Percentiles rank a stretch among this genome's conserved stretches.
phyloP scores from a whole-genome alignment of 2,797 vertebrate species.

The Uromys caudimaculatus region DNA sequence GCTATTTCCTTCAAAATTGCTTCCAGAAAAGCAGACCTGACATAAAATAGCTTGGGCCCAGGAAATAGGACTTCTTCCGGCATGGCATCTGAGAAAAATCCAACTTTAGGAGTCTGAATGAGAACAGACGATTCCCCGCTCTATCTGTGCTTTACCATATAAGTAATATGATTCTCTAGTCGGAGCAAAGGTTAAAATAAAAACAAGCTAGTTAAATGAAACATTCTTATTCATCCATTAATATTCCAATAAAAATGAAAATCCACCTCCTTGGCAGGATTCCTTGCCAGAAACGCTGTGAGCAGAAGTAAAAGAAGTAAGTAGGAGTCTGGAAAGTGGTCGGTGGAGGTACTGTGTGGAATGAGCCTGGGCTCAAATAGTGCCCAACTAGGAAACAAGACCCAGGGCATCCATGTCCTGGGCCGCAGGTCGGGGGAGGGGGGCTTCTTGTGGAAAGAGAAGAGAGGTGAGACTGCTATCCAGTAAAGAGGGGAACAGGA shows the following conservation, averaged over 20 bases:
- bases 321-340: neutral
- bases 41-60: neutral
- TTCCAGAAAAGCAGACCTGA: neutral
- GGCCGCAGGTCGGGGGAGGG: no score
- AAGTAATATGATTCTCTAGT: neutral
- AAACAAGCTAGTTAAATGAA: constrained; percentile 48
- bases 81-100: neutral
- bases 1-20: neutral
- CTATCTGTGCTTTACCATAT: constrained; percentile 24
- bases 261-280: neutral
- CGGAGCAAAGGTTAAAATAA: constrained; percentile 52
- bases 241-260: constrained; percentile 61
- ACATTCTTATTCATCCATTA: constrained; percentile 39
- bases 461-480: neutral
- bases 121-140: neutral
- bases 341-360: neutral
- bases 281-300: constrained; percentile 32
- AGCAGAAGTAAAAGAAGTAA: neutral
- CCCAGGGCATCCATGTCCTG: fast-evolving
- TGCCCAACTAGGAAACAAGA: neutral
- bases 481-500: neutral
- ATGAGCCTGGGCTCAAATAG: neutral
- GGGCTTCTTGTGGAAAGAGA: neutral
- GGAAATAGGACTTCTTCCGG: neutral
- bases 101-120: constrained; percentile 27